phyloP scores from a whole-genome alignment of 2,797 vertebrate genomes.

The Novumbra hubbsi region DNA sequence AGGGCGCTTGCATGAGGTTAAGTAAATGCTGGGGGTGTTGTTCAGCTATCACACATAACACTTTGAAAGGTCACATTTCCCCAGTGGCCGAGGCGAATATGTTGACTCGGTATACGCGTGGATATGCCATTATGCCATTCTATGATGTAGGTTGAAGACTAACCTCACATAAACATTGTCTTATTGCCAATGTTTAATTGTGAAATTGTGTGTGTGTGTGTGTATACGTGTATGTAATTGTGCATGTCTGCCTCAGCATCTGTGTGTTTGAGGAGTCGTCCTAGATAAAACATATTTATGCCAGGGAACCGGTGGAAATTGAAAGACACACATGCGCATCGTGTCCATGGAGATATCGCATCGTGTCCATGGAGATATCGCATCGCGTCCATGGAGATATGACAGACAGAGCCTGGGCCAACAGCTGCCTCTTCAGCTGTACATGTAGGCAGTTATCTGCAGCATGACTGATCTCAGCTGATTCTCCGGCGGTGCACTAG shows the following conservation, averaged over 20 bases:
- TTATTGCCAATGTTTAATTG: not conserved
- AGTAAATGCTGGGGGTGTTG: not conserved
- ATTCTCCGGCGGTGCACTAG: slow-evolving; percentile 39
- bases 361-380: not conserved
- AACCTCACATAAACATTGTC: not conserved
- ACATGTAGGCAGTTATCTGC: slow-evolving; percentile 36
- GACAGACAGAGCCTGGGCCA: not conserved
- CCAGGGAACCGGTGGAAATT: not conserved
- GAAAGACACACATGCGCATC: not conserved
- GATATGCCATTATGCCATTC: not conserved
- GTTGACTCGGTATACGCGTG: not conserved
- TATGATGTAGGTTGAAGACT: not conserved
- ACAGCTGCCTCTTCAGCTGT: slow-evolving; percentile 34
- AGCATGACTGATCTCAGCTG: slow-evolving; percentile 47
- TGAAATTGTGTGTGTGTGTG: not conserved
- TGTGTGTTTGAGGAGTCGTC: not conserved
- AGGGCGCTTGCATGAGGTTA: not conserved
- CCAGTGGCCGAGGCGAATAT: not conserved
- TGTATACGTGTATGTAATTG: not conserved
- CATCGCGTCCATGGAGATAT: not conserved
- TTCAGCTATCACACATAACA: not conserved
- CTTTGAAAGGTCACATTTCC: not conserved
- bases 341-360: not conserved
- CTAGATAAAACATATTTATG: not conserved
- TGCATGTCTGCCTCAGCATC: not conserved